Evolutionary conservation across 2,797 vertebrate genomes (phyloP), one percentile per base, ranked within the genome.

Genomic region (Phrynocephalus guinanensis): DNA sequence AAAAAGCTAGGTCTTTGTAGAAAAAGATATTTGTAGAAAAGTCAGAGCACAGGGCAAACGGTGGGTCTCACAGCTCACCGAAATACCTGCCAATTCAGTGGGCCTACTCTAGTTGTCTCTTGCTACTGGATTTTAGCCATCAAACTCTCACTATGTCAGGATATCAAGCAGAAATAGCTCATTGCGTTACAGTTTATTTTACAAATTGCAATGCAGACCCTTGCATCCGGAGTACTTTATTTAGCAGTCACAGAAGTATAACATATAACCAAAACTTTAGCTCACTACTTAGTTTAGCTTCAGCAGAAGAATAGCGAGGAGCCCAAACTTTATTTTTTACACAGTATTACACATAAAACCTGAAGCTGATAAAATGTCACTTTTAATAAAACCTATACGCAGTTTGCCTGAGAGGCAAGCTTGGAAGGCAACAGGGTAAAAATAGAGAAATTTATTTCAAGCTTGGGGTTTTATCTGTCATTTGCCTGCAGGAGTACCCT

Each of bases 341-440:
- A 16, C 3, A 15, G 24, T 52, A 24, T 79, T 86, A 80, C 18
- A 33, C 66, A 60, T 26, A 50, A 73, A 79, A 73, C n/a, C 33
- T 24, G 44, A 52, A 24, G 56, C 67, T 68, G 33, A 80, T 80
- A n/a, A 48, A 10, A 22, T 86, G 80, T 82, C 72, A 79, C 67
- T 86, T 77, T 89, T 63, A 86, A 83, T 89, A 83, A 86, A 71
- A 67, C 82, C 73, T 83, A 28, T 24, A 44, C 33, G 78, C 83
- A 52, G 82, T 33, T 79, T 86, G 75, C 44, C 68, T 67, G 15
- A 75, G 72, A 63, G 50, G 63, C 77, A 83, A 20, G 68, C 56
- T 82, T 13, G 26, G 30, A 79, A 68, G 56, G 85, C 38, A 48
- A 79, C 38, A 86, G 44, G 33, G 44, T 86, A 88, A 83, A 33